Conservation (phyloP, 2,888 invertebrate genomes). For the Zootermopsis nevadensis region DNA sequence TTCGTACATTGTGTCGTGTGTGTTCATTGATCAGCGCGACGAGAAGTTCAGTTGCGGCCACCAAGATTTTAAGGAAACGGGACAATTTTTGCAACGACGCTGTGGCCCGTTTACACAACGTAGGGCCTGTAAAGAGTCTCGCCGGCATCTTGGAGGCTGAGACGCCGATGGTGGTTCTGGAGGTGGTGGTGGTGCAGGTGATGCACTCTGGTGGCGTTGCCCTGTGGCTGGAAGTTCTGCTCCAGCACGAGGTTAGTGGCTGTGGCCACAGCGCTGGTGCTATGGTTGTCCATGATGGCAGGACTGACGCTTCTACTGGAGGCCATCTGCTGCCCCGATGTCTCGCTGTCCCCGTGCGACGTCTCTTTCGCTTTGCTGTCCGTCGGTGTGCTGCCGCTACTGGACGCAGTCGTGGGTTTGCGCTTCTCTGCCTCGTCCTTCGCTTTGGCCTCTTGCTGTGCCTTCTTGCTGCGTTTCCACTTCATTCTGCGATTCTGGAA, state of each 20-base stretch:
- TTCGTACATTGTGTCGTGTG: no score
- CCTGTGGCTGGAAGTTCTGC: neutral
- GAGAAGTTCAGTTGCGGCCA: neutral
- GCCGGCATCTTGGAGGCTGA: conserved; percentile 54
- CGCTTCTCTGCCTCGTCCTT: conserved; percentile 57
- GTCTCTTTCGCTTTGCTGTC: neutral
- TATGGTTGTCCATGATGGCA: conserved; percentile 44
- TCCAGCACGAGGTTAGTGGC: neutral
- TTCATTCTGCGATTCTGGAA: conserved; percentile 99
- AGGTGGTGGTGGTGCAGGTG: conserved; percentile 35
- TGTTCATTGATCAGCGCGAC: neutral
- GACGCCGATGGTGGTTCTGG: conserved; percentile 45
- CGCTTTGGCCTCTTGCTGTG: conserved; percentile 81
- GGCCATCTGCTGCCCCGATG: neutral
- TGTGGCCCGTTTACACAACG: conserved; percentile 61
- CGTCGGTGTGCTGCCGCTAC: neutral
- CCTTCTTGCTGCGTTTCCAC: conserved; percentile 98
- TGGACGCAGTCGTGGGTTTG: conserved; percentile 9
- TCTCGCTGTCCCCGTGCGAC: neutral
- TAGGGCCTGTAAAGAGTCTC: conserved; percentile 66
- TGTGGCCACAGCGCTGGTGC: conserved; percentile 34
- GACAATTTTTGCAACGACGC: neutral
- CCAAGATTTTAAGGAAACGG: no score
- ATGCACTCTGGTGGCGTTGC: conserved; percentile 27
- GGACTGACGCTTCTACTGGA: conserved; percentile 30